A percentile compares a stretch with the other conserved stretches of the same genome.
These are phyloP conservation scores for Zootoca vivipara DNA, from an alignment of 2,113 vertebrate species.

Conservation along the genomic window DNA sequence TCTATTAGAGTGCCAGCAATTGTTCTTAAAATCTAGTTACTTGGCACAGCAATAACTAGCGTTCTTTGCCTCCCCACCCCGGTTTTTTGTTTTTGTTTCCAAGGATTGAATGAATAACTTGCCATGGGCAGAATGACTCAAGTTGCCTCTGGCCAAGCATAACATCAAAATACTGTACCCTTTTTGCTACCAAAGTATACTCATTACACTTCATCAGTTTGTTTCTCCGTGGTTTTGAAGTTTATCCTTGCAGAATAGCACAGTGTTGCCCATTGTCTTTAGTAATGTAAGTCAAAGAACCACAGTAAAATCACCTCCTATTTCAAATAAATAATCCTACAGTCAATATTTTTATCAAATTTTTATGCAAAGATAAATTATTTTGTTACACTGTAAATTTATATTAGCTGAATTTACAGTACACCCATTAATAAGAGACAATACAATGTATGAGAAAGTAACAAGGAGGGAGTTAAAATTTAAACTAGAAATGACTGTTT, in stretches of 20 bases:
- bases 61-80: background rate
- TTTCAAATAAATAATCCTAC: constrained; percentile 70
- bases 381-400: constrained; percentile 73
- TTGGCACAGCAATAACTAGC: background rate
- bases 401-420: constrained; percentile 69
- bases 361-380: constrained; percentile 82
- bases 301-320: constrained; percentile 30
- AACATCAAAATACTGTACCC: constrained; percentile 18
- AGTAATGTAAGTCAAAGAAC: background rate
- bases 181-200: background rate
- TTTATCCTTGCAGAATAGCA: constrained; percentile 6
- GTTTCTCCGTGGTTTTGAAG: constrained; percentile 24
- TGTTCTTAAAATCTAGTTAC: background rate
- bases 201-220: constrained; percentile 11
- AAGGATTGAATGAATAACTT: background rate
- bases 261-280: constrained; percentile 8
- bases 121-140: constrained; percentile 1
- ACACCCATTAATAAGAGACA: constrained; percentile 57
- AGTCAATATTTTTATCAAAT: constrained; percentile 76
- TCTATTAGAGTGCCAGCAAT: background rate
- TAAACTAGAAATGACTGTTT: constrained; percentile 62
- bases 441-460: constrained; percentile 66
- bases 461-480: constrained; percentile 62
- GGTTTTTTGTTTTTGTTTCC: background rate
- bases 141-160: background rate